These are phyloP conservation scores for Yasuhikotakia modesta DNA, from an alignment of 2,797 vertebrate genomes.

Conservation along the genomic window DNA sequence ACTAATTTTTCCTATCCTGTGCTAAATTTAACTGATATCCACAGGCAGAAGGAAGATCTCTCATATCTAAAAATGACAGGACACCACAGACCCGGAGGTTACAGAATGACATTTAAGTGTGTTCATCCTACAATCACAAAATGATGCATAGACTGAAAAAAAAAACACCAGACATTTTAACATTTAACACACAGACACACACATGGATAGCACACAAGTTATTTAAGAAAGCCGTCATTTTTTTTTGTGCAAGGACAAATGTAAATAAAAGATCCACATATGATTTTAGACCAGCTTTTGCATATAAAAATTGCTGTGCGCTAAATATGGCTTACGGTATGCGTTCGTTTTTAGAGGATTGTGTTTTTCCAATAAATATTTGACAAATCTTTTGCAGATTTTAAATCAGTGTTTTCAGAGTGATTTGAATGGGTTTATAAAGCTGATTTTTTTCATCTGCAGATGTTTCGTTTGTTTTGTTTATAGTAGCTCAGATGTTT, in stretches of 20 bases:
- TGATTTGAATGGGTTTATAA: not conserved
- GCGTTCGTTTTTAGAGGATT: not conserved
- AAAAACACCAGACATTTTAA: not conserved
- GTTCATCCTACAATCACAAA: conserved; percentile 63
- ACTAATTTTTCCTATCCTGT: conserved; percentile 70
- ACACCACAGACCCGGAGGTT: conserved; percentile 76
- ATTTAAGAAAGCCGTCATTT: conserved; percentile 34
- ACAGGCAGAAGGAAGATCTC: conserved; percentile 74
- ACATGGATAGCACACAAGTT: not conserved
- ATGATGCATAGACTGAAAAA: not conserved
- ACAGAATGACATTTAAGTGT: conserved; percentile 78
- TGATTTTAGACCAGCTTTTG: not conserved
- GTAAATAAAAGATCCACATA: not conserved
- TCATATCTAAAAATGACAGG: conserved; percentile 78
- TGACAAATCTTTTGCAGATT: conserved; percentile 9
- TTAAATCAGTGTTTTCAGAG: not conserved
- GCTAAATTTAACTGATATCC: conserved; percentile 79
- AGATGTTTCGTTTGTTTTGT: conserved; percentile 21
- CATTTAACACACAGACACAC: conserved; percentile 33
- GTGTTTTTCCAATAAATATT: not conserved
- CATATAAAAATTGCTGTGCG: not conserved
- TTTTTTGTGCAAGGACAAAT: not conserved
- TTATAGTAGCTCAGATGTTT: conserved; percentile 41
- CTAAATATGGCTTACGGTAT: not conserved
- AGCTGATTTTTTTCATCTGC: conserved; percentile 12